Percentiles rank a stretch among this genome's conserved stretches.
These are phyloP conservation scores for Penaeus chinensis DNA, from an alignment of 1,140 invertebrate genomes.

Conservation along the genomic window DNA sequence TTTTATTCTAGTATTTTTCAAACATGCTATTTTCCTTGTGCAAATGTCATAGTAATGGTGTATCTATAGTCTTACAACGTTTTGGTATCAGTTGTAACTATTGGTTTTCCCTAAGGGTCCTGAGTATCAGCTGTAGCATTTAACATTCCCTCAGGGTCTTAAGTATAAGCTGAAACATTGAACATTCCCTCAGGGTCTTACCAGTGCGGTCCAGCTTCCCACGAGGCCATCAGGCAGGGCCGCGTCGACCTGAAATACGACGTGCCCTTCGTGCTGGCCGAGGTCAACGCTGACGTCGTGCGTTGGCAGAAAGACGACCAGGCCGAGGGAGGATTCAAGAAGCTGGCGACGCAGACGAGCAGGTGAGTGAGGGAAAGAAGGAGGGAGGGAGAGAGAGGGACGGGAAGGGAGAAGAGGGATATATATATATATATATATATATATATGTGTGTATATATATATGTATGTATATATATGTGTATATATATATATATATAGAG, in stretches of 20 bases:
- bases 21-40: too few relatives aligned
- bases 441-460: too few relatives aligned
- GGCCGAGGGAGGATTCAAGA: slow-evolving; percentile 74
- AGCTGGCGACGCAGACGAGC: slow-evolving; percentile 68
- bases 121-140: too few relatives aligned
- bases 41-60: too few relatives aligned
- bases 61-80: too few relatives aligned
- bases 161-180: too few relatives aligned
- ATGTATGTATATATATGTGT: too few relatives aligned
- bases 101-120: too few relatives aligned
- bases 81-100: too few relatives aligned
- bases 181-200: slow-evolving; percentile 1
- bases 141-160: too few relatives aligned
- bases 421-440: too few relatives aligned
- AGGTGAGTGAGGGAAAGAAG: background rate
- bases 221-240: slow-evolving; percentile 78
- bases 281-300: slow-evolving; percentile 83
- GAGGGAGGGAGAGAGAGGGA: background rate
- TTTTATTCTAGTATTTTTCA: too few relatives aligned
- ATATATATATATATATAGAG: background rate
- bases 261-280: slow-evolving; percentile 80
- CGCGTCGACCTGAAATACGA: slow-evolving; percentile 81
- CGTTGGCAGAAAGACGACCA: slow-evolving; percentile 75
- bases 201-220: slow-evolving; percentile 75
- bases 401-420: background rate